Base-by-base conservation (phyloP, 2,888 invertebrate genomes). In the Resseliella maxima region DNA sequence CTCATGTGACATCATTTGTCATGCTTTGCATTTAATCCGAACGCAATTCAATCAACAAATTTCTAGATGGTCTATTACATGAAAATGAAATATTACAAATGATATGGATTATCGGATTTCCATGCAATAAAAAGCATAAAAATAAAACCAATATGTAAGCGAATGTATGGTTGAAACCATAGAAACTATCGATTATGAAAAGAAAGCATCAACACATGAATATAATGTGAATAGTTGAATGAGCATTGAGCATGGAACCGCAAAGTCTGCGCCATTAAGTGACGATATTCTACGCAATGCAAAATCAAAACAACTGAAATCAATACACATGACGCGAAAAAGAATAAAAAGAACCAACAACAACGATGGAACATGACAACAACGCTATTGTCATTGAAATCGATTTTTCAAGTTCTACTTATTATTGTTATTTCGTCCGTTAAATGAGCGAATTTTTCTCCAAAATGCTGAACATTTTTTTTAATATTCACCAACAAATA, bases 31-130 rank as follows among this genome's bases (percentile, higher is more conserved):
- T 72, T 15, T 72, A 72, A 24, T 59, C 27, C 18, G 10, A 24
- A 59, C 24, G 2, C 18, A 15, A 72, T 72, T 15, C 35, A 72
- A 8, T 72, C 31, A 12, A 35, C 31, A n/a, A n/a, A n/a, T 72
- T 31, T 72, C 72, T 10, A 72, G 31, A n/a, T 15, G 5, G 31
- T 72, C 31, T 72, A 72, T 27, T 72, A 72, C 27, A 24, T 12
- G 41, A 41, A 41, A 41, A 41, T 8, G 6, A 12, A 41, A 41
- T 41, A 50, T 50, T 18, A 15, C 15, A 59, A 59, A 59, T 72
- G 72, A 72, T 72, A 72, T 72, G 72, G 72, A 72, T 72, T 72
- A 72, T 72, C 72, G 31, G 72, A 72, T 72, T 72, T 83, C 83
- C 21, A 83, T 38, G n/a, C 1, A 72, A 24, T 18, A 83, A 38